These are phyloP conservation scores for Virgularia gustaviana DNA, from an alignment of 92 coral and sea anemone species.

Conservation along the genomic window DNA sequence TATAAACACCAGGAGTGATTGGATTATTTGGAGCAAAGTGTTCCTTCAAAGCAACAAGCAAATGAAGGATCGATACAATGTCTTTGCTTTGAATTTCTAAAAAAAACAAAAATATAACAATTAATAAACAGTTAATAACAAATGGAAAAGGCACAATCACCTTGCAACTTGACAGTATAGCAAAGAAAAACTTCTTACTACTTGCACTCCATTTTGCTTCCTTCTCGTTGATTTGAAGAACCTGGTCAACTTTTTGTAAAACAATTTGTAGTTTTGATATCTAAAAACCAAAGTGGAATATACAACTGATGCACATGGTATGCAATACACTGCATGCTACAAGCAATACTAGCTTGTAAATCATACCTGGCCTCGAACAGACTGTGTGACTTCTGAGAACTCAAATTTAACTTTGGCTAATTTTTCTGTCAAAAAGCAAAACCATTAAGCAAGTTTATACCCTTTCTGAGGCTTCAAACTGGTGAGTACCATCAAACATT, in stretches of 20 bases:
- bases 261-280: slow-evolving; percentile 79
- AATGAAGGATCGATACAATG: slow-evolving; percentile 85
- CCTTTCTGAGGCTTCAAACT: too few relatives aligned
- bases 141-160: background rate
- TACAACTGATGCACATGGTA: background rate
- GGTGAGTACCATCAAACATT: too few relatives aligned
- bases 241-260: slow-evolving; percentile 72
- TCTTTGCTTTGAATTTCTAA: slow-evolving; percentile 79
- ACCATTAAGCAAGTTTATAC: too few relatives aligned
- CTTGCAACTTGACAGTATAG: background rate
- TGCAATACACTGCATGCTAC: background rate
- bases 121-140: background rate
- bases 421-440: slow-evolving; percentile 57
- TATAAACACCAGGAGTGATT: slow-evolving; percentile 75
- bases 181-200: slow-evolving; percentile 46
- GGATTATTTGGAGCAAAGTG: slow-evolving; percentile 79
- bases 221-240: slow-evolving; percentile 65
- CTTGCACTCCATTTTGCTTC: slow-evolving; percentile 88
- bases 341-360: background rate
- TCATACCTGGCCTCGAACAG: slow-evolving; percentile 88
- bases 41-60: slow-evolving; percentile 80
- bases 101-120: too few relatives aligned
- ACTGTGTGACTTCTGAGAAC: slow-evolving; percentile 90
- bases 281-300: slow-evolving; percentile 51
- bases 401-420: slow-evolving; percentile 77